These are phyloP conservation scores for Pseudoatta argentina DNA, from an alignment of 1,140 invertebrate species.

Conservation along the genomic window DNA sequence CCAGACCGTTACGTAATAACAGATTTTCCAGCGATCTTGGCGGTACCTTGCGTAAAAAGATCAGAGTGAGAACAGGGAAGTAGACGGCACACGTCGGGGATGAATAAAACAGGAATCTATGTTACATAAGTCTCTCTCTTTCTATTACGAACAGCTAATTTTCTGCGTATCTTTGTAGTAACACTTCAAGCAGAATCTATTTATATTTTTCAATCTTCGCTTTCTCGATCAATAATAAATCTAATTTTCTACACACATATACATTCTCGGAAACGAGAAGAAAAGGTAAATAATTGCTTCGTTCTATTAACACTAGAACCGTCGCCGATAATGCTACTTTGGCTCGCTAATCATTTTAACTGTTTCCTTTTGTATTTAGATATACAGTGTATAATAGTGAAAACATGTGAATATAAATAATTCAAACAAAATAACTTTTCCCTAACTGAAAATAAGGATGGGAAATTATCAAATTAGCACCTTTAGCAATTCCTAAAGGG, in stretches of 20 bases:
- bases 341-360: too few relatives aligned
- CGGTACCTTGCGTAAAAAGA: constrained; percentile 37
- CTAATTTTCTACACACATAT: not conserved
- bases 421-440: too few relatives aligned
- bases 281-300: not conserved
- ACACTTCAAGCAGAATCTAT: not conserved
- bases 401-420: too few relatives aligned
- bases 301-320: too few relatives aligned
- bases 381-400: too few relatives aligned
- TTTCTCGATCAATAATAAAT: not conserved
- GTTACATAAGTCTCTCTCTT: constrained; percentile 44
- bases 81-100: constrained; percentile 24
- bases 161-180: constrained; percentile 6
- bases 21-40: constrained; percentile 59
- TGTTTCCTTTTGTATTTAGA: too few relatives aligned
- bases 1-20: constrained; percentile 53
- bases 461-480: too few relatives aligned
- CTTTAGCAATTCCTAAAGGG: too few relatives aligned
- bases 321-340: too few relatives aligned
- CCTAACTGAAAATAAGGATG: too few relatives aligned
- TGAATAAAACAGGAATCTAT: constrained; percentile 50
- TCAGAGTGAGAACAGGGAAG: constrained; percentile 55
- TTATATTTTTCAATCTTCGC: not conserved
- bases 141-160: constrained; percentile 25
- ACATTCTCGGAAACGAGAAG: not conserved